A percentile compares a stretch with the other conserved stretches of the same genome.
Conservation (phyloP, 2,113 vertebrate genomes). For the Planiliza haematocheilus region DNA sequence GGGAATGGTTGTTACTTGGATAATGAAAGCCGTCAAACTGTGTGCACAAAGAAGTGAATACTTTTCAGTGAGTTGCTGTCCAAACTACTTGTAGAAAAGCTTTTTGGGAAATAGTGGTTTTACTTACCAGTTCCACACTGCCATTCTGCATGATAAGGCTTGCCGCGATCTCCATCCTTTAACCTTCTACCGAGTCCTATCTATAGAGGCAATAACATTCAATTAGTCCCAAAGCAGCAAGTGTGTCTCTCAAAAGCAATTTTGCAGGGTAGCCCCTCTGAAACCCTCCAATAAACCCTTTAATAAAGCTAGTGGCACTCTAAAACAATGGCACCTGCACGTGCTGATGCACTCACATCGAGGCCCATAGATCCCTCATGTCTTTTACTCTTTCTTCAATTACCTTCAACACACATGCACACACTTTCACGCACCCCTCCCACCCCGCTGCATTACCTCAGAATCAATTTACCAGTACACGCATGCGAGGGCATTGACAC, state of each 20-base stretch:
- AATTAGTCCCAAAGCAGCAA: conserved; percentile 55
- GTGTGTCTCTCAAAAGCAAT: conserved; percentile 61
- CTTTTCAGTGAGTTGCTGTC: conserved; percentile 8
- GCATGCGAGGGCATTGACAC: conserved; percentile 28
- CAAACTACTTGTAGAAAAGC: background rate
- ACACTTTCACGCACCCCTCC: background rate
- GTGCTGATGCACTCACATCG: conserved; percentile 4
- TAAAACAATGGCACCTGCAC: conserved; percentile 29
- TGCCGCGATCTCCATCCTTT: conserved; percentile 16
- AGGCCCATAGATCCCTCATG: conserved; percentile 2
- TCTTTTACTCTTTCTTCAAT: conserved; percentile 8
- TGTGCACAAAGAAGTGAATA: background rate
- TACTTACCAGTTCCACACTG: conserved; percentile 25
- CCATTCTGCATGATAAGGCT: conserved; percentile 42
- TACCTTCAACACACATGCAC: background rate
- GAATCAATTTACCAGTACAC: conserved; percentile 40
- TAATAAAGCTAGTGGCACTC: conserved; percentile 46
- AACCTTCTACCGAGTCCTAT: conserved; percentile 37
- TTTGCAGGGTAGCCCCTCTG: conserved; percentile 38
- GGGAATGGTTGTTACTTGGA: conserved; percentile 4
- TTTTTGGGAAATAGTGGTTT: conserved; percentile 13
- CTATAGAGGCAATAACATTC: conserved; percentile 44
- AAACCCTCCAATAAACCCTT: conserved; percentile 54
- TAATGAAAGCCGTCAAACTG: conserved; percentile 14
- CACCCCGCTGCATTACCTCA: background rate